Evolutionary conservation across 2,888 invertebrate genomes (phyloP).

Genomic region (Drosophila rellima): DNA sequence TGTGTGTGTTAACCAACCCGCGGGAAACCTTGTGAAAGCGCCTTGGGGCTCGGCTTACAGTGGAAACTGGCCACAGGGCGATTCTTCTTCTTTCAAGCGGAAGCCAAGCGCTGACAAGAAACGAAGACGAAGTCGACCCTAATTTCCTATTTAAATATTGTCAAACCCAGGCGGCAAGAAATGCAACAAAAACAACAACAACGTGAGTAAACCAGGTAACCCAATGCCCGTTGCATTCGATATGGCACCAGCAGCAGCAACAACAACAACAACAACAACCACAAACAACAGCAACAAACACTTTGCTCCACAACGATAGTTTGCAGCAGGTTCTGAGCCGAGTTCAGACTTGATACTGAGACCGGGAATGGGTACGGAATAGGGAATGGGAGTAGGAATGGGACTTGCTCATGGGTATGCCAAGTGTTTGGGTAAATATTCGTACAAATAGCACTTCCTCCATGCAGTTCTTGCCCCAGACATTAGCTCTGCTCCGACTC

Average conservation of each 20-base stretch:
- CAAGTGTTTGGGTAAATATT: conserved; percentile 61
- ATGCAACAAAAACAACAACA: conserved; percentile 32
- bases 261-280: background rate
- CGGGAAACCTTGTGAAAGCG: conserved; percentile 67
- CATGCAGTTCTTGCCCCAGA: conserved; percentile 40
- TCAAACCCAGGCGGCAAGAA: conserved; percentile 46
- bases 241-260: conserved; percentile 35
- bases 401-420: conserved; percentile 30
- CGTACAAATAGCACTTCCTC: conserved; percentile 56
- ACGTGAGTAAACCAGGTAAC: conserved; percentile 36
- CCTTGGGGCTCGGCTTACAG: conserved; percentile 47
- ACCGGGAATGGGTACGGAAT: background rate
- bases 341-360: background rate
- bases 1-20: conserved; percentile 38
- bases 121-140: conserved; percentile 52
- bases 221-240: conserved; percentile 51
- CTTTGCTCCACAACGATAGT: conserved; percentile 9
- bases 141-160: conserved; percentile 72
- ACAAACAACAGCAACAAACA: conserved; percentile 1
- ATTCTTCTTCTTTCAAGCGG: conserved; percentile 43
- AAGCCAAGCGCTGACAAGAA: conserved; percentile 51
- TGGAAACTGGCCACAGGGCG: conserved; percentile 23
- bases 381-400: background rate
- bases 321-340: conserved; percentile 16
- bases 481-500: conserved; percentile 32